These are phyloP conservation scores for Athene noctua DNA, from an alignment of 2,113 vertebrate genomes.

Conservation along the genomic window DNA sequence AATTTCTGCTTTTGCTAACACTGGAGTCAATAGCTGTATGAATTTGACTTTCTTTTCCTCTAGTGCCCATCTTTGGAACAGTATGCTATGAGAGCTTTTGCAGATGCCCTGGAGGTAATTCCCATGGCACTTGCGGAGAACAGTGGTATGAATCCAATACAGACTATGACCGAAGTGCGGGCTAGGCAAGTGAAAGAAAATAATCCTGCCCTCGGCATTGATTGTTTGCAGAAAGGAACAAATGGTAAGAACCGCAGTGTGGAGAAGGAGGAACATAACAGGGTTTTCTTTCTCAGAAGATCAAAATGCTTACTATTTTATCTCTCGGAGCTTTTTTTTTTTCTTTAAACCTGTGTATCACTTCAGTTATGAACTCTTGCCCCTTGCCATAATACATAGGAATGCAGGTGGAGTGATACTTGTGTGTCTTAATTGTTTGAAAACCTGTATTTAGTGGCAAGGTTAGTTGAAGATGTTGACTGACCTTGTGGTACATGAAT, in stretches of 20 bases:
- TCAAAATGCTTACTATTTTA: neutral
- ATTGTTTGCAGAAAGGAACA: constrained; percentile 90
- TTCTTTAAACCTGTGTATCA: neutral
- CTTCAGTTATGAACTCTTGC: neutral
- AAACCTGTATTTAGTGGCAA: neutral
- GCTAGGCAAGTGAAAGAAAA: constrained; percentile 89
- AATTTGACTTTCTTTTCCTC: neutral
- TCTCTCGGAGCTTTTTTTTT: neutral
- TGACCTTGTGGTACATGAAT: neutral
- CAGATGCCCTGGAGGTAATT: constrained; percentile 93
- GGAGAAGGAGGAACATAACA: neutral
- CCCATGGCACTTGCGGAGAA: constrained; percentile 95
- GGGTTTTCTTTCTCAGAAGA: neutral
- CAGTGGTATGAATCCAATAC: constrained; percentile 94
- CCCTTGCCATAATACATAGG: neutral
- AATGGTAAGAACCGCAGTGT: constrained; percentile 77
- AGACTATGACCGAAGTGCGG: constrained; percentile 93
- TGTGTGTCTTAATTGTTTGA: neutral
- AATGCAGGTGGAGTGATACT: neutral
- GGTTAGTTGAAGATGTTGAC: neutral
- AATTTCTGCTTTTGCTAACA: neutral
- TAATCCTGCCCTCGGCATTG: constrained; percentile 91
- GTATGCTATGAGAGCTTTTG: constrained; percentile 96
- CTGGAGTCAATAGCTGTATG: neutral
- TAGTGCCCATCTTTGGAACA: constrained; percentile 97